Conservation (phyloP, 2,888 invertebrate species). For the Metopia argyrocephala region DNA sequence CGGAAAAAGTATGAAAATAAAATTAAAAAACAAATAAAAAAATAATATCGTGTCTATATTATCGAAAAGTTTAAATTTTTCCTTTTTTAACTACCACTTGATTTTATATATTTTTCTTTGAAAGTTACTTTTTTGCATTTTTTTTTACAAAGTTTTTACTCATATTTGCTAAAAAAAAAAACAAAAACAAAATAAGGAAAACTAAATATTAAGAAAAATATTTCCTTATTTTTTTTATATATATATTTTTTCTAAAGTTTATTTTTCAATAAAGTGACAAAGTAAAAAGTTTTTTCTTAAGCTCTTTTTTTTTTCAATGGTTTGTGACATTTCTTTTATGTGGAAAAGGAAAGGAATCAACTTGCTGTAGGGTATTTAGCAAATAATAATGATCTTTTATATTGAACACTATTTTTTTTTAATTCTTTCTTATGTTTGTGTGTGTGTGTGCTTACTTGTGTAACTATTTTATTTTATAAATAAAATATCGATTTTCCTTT, state of each 20-base stretch:
- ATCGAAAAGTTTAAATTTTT: conserved; percentile 4
- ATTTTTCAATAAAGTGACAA: conserved; percentile 53
- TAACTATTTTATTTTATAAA: conserved; percentile 8
- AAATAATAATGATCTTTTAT: conserved; percentile 40
- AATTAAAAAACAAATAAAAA: too few species aligned
- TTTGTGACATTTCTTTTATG: too few species aligned
- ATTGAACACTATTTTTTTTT: background rate
- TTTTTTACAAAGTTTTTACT: background rate
- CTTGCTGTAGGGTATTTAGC: conserved; percentile 43
- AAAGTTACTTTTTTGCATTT: background rate
- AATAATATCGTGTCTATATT: conserved; percentile 45
- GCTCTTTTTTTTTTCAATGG: background rate
- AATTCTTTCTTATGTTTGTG: background rate
- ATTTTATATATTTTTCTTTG: background rate
- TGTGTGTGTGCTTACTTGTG: background rate
- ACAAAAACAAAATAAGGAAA: conserved; percentile 6
- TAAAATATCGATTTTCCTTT: conserved; percentile 39
- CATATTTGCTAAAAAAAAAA: conserved; percentile 16
- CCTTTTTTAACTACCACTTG: conserved; percentile 7
- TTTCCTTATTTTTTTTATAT: background rate
- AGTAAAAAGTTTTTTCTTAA: conserved; percentile 39
- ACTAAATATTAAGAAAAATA: conserved; percentile 24
- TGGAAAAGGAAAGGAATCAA: too few species aligned
- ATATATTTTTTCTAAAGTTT: conserved; percentile 27
- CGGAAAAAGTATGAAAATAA: too few species aligned